These are phyloP conservation scores for Choloepus hoffmanni DNA, from an alignment of 2,113 vertebrate genomes.

Conservation along the genomic window DNA sequence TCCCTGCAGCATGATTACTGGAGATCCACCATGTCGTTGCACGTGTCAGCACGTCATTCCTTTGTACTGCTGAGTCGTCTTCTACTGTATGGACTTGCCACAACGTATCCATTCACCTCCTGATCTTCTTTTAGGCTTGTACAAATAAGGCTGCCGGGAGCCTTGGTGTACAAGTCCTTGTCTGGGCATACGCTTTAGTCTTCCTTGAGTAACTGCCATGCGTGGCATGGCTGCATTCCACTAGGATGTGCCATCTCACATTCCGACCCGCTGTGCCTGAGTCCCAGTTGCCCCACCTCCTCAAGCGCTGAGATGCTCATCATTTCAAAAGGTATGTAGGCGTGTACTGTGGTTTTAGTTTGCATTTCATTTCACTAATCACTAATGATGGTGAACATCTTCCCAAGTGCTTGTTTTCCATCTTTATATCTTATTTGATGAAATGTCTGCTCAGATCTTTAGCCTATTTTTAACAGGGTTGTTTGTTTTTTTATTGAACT, in stretches of 20 bases:
- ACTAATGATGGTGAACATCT: not conserved
- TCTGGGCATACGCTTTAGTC: not conserved
- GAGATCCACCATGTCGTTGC: not conserved
- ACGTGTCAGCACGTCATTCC: too few species aligned
- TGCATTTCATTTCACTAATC: not conserved
- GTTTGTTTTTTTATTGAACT: not conserved
- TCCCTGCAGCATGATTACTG: not conserved
- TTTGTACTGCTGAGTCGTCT: too few species aligned
- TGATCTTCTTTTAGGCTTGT: not conserved
- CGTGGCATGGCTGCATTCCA: too few species aligned
- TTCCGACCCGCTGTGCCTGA: not conserved
- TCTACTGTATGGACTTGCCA: too few species aligned
- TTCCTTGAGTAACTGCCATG: not conserved
- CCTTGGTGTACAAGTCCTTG: not conserved
- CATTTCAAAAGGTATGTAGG: not conserved
- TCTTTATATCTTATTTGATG: not conserved
- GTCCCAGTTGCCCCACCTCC: not conserved
- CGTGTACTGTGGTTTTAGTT: not conserved
- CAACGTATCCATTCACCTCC: not conserved
- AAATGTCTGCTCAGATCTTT: not conserved
- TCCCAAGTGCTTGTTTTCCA: not conserved
- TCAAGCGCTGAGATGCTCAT: not conserved
- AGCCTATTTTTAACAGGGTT: not conserved
- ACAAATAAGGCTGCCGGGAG: not conserved
- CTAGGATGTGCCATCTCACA: not conserved